Evolutionary conservation across 2,888 invertebrate species (phyloP).

Genomic region (Tipula unca): DNA sequence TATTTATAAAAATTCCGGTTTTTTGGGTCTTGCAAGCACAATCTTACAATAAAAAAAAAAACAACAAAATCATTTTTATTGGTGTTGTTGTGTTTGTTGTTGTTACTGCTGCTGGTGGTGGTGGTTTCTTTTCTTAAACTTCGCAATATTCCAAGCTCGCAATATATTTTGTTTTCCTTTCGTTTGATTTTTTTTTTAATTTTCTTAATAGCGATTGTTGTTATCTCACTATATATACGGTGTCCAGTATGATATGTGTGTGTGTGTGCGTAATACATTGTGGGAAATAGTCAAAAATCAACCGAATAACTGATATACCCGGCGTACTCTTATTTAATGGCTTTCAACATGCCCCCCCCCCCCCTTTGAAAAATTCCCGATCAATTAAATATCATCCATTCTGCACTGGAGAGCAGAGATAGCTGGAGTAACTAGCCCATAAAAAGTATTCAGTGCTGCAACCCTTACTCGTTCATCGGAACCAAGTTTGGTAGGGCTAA

Average conservation of each 20-base stretch:
- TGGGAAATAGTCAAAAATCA: not conserved
- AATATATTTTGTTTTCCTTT: not conserved
- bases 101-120: not conserved
- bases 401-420: too few species aligned
- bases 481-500: too few species aligned
- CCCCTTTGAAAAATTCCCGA: too few species aligned
- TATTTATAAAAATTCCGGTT: constrained; percentile 8
- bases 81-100: not conserved
- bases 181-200: not conserved
- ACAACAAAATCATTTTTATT: not conserved
- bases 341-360: too few species aligned
- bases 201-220: not conserved
- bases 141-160: not conserved
- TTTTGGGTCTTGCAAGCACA: not conserved
- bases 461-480: too few species aligned
- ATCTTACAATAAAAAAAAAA: not conserved
- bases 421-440: too few species aligned
- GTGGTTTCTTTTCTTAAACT: not conserved
- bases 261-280: not conserved
- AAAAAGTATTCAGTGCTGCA: too few species aligned
- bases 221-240: not conserved
- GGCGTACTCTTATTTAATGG: too few species aligned
- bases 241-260: not conserved
- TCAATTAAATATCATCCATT: too few species aligned
- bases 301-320: too few species aligned